Percentiles rank a stretch among this genome's conserved stretches.
These are phyloP conservation scores for Thomomys bottae DNA, from an alignment of 2,113 vertebrate genomes.

Conservation along the genomic window DNA sequence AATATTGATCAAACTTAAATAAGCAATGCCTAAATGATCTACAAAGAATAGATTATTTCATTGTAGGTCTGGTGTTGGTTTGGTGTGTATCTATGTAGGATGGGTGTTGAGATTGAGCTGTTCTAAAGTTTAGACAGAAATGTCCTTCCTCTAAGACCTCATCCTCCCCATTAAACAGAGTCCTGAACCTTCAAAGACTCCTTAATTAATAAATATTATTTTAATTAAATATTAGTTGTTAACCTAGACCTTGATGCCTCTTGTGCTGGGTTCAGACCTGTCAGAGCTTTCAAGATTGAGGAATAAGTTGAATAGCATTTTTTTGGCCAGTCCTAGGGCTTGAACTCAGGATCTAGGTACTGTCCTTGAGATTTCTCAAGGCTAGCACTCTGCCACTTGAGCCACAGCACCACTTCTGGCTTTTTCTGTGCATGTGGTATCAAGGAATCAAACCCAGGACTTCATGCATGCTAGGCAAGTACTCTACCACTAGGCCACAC, in stretches of 20 bases:
- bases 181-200: neutral
- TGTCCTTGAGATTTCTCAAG: no score
- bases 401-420: no score
- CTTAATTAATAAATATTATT: conserved; percentile 17
- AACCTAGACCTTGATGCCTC: neutral
- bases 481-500: no score
- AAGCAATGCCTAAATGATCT: neutral
- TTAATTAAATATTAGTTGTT: neutral
- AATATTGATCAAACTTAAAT: neutral
- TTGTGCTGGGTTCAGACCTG: neutral
- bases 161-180: neutral
- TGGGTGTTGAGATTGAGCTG: neutral
- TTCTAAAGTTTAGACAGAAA: neutral
- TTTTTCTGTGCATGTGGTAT: no score
- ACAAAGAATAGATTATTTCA: neutral
- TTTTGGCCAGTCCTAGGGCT: no score
- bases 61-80: neutral
- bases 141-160: neutral
- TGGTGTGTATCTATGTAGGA: neutral
- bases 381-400: no score
- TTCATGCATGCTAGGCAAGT: no score
- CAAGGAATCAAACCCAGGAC: no score
- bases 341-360: no score
- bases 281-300: neutral
- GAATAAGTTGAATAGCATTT: neutral